These are phyloP conservation scores for Macquaria ambigua DNA, from an alignment of 2,113 vertebrate species.

Conservation along the genomic window DNA sequence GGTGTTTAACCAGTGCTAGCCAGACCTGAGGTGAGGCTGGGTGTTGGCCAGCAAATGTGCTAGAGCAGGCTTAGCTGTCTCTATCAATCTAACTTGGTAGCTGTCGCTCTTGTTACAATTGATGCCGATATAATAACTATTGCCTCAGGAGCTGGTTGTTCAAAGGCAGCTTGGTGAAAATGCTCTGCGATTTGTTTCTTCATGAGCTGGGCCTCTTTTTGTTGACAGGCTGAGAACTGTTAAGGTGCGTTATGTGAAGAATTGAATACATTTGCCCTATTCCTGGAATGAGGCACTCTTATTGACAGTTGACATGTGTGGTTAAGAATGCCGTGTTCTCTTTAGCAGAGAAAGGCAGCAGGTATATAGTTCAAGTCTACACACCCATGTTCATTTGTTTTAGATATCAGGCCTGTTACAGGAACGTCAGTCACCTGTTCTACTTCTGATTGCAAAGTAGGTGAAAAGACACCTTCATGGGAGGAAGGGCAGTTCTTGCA, in stretches of 20 bases:
- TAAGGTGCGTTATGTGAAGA: conserved; percentile 2
- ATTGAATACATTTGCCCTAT: conserved; percentile 6
- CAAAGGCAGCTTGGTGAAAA: conserved; percentile 24
- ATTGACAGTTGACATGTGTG: conserved; percentile 25
- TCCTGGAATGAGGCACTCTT: background rate
- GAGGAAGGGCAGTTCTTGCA: conserved; percentile 24
- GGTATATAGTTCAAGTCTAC: conserved; percentile 51
- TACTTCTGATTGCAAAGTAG: conserved; percentile 48
- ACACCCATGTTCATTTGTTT: conserved; percentile 68
- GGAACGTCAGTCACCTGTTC: conserved; percentile 56
- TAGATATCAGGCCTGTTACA: conserved; percentile 56
- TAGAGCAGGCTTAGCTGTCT: conserved; percentile 40
- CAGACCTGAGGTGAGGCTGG: conserved; percentile 57
- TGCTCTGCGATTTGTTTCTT: conserved; percentile 10
- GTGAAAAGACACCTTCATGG: conserved; percentile 44
- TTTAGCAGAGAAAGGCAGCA: conserved; percentile 29
- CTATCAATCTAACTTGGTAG: conserved; percentile 31
- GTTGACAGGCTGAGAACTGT: conserved; percentile 36
- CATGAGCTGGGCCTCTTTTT: conserved; percentile 5
- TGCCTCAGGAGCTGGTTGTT: conserved; percentile 37
- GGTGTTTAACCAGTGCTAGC: conserved; percentile 56
- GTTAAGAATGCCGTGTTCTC: conserved; percentile 9
- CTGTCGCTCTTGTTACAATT: conserved; percentile 48
- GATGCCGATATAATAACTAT: conserved; percentile 40
- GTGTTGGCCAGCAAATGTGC: conserved; percentile 57